These are phyloP conservation scores for Drosophila tsacasi DNA, from an alignment of 1,140 invertebrate genomes.

Conservation along the genomic window DNA sequence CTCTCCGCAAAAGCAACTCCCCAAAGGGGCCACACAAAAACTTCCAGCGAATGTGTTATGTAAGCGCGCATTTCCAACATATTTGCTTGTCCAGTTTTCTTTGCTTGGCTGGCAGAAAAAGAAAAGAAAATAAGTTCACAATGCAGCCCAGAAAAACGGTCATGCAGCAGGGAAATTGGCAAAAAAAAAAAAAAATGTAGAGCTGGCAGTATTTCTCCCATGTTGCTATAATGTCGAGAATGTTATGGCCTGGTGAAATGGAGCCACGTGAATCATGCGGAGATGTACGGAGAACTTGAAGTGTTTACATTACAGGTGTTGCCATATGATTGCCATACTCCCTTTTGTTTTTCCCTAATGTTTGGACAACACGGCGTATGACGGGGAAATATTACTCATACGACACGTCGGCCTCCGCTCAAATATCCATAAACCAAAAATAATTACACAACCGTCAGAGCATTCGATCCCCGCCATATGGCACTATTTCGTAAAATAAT, in stretches of 20 bases:
- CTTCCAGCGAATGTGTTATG: slow-evolving; percentile 61
- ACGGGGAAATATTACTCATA: slow-evolving; percentile 41
- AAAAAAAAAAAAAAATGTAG: slow-evolving; percentile 31
- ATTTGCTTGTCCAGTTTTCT: slow-evolving; percentile 49
- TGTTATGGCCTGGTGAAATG: slow-evolving; percentile 23
- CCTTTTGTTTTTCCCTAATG: slow-evolving; percentile 1
- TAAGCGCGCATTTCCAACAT: slow-evolving; percentile 71
- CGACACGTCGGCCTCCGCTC: slow-evolving; percentile 30
- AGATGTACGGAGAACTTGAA: slow-evolving; percentile 31
- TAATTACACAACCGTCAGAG: slow-evolving; percentile 18
- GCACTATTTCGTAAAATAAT: slow-evolving; percentile 21
- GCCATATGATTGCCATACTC: slow-evolving; percentile 18
- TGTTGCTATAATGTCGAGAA: slow-evolving; percentile 15
- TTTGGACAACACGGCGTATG: slow-evolving; percentile 33
- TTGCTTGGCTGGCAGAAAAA: slow-evolving; percentile 66
- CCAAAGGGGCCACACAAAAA: slow-evolving; percentile 45
- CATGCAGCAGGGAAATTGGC: slow-evolving; percentile 9
- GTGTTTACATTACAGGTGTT: slow-evolving; percentile 34
- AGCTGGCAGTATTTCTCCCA: slow-evolving; percentile 14
- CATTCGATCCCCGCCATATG: slow-evolving; percentile 41
- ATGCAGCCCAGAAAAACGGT: slow-evolving; percentile 49
- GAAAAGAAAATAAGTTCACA: slow-evolving; percentile 35
- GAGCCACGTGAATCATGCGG: slow-evolving; percentile 43
- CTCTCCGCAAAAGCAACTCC: slow-evolving; percentile 32
- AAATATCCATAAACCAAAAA: slow-evolving; percentile 41